Conservation (phyloP, 1,140 invertebrate species). For the Matsumurasca onukii region DNA sequence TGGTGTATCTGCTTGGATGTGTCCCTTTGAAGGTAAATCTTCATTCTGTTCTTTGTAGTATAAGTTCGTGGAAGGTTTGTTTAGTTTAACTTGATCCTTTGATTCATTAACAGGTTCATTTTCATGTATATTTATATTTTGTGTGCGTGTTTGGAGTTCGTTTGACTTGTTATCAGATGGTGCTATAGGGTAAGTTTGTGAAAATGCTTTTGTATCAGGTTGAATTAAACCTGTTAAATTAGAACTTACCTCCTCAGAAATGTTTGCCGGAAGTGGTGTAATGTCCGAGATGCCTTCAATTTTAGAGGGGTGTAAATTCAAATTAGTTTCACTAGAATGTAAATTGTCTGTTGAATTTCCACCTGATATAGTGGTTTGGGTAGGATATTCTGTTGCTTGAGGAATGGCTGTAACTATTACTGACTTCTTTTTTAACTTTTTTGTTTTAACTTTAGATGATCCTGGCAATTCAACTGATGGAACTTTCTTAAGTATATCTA, state of each 20-base stretch:
- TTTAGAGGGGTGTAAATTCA: too few relatives aligned
- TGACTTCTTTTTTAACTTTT: neutral
- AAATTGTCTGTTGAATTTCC: too few relatives aligned
- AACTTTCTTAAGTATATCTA: neutral
- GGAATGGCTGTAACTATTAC: neutral
- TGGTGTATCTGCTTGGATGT: neutral
- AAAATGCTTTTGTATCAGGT: too few relatives aligned
- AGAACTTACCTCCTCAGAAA: too few relatives aligned
- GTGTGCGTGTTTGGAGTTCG: neutral
- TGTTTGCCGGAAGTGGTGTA: too few relatives aligned
- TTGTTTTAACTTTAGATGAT: neutral
- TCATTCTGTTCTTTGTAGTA: neutral
- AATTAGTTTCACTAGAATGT: too few relatives aligned
- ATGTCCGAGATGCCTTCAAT: too few relatives aligned
- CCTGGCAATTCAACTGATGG: neutral
- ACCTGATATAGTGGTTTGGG: too few relatives aligned
- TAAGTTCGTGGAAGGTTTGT: neutral
- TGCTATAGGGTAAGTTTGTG: too few relatives aligned
- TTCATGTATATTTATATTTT: neutral
- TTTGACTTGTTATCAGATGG: too few relatives aligned
- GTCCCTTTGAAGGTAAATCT: neutral
- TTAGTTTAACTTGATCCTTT: neutral
- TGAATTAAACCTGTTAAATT: too few relatives aligned
- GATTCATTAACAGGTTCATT: neutral
- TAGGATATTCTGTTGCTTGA: neutral